These are phyloP conservation scores for Elymnias hypermnestra DNA, from an alignment of 1,140 invertebrate genomes.

Conservation along the genomic window DNA sequence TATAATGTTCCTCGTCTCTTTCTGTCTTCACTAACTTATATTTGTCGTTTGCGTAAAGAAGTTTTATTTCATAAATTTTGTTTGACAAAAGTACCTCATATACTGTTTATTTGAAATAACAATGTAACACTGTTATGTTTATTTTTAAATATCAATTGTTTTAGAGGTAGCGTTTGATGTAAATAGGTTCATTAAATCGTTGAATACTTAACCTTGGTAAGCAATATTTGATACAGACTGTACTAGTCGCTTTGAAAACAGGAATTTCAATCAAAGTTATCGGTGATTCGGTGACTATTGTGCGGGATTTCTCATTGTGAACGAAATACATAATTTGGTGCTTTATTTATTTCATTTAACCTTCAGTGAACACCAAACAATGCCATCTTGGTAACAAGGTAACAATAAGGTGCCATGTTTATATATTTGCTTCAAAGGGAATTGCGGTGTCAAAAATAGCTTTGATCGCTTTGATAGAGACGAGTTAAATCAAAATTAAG, in stretches of 20 bases:
- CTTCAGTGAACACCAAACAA: constrained; percentile 10
- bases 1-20: no score
- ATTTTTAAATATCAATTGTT: no score
- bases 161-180: no score
- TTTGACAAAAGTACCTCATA: no score
- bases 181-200: no score
- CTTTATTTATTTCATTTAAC: constrained; percentile 19
- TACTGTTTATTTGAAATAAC: no score
- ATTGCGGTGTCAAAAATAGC: neutral
- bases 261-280: constrained; percentile 27
- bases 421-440: constrained; percentile 9
- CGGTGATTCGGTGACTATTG: constrained; percentile 24
- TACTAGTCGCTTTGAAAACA: constrained; percentile 13
- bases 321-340: constrained; percentile 18
- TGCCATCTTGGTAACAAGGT: constrained; percentile 5
- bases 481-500: no score
- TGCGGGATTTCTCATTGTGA: constrained; percentile 36
- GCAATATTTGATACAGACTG: neutral
- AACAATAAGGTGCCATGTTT: constrained; percentile 10
- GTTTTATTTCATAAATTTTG: no score
- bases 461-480: constrained; percentile 1
- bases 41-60: no score
- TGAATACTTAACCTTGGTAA: no score
- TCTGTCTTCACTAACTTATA: no score
- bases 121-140: no score